Conservation (phyloP, 1,140 invertebrate species). For the Metopolophium dirhodum region DNA sequence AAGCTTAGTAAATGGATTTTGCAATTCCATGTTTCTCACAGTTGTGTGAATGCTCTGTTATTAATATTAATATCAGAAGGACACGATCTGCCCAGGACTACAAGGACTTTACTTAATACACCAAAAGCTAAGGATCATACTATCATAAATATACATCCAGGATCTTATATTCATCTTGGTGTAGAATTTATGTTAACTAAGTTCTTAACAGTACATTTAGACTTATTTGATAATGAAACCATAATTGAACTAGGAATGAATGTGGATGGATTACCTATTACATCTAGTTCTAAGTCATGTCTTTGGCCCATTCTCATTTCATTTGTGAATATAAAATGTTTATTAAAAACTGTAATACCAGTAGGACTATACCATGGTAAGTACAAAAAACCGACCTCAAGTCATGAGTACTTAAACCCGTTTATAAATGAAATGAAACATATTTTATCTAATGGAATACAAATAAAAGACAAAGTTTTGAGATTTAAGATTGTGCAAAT, state of each 20-base stretch:
- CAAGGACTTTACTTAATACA: neutral
- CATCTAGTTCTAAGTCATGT: conserved; percentile 11
- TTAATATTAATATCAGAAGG: neutral
- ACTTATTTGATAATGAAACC: neutral
- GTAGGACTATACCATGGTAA: conserved; percentile 1
- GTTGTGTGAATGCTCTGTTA: neutral
- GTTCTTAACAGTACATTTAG: neutral
- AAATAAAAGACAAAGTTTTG: neutral
- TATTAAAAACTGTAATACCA: neutral
- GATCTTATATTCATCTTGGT: conserved; percentile 17
- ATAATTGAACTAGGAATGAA: neutral
- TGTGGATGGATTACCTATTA: neutral
- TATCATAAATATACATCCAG: neutral
- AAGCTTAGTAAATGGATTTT: neutral
- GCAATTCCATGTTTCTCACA: neutral
- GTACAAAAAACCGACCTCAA: neutral
- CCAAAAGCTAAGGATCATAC: neutral
- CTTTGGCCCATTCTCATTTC: conserved; percentile 21
- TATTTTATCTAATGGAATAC: neutral
- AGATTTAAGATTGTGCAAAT: no score
- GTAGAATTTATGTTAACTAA: neutral
- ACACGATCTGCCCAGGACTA: neutral
- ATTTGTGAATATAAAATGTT: neutral
- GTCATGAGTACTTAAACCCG: neutral
- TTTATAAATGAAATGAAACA: neutral